These are phyloP conservation scores for Pangasius macronema DNA, from an alignment of 2,797 vertebrate species.

Conservation along the genomic window DNA sequence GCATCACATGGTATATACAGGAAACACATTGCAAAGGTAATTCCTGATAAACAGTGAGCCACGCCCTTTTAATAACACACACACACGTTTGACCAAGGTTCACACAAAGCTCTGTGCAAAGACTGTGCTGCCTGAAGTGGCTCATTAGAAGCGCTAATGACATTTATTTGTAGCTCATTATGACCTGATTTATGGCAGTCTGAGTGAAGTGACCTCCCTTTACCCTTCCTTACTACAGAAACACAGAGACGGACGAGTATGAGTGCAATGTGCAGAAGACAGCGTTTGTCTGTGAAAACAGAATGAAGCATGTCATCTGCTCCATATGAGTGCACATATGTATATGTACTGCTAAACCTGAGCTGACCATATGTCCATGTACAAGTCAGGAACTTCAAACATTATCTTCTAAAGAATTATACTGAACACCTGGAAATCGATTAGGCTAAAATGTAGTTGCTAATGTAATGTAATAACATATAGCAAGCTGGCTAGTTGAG, in stretches of 20 bases:
- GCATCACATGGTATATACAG: neutral
- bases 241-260: no score
- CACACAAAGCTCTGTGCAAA: neutral
- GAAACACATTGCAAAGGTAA: neutral
- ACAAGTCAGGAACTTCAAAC: neutral
- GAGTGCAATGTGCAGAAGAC: neutral
- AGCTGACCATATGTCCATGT: neutral
- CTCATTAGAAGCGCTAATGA: slow-evolving; percentile 20
- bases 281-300: neutral
- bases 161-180: slow-evolving; percentile 24
- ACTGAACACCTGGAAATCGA: neutral
- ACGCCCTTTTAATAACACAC: slow-evolving; percentile 15
- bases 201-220: neutral
- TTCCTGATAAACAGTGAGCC: neutral
- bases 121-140: neutral
- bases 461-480: neutral
- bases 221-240: slow-evolving; percentile 1
- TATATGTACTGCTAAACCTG: neutral
- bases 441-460: neutral
- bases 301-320: neutral
- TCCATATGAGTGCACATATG: no score
- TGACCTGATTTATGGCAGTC: slow-evolving; percentile 12
- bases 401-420: neutral
- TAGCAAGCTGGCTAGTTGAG: neutral
- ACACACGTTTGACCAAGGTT: neutral